Base-by-base conservation (phyloP, 2,113 vertebrate species). In the Origma solitaria region DNA sequence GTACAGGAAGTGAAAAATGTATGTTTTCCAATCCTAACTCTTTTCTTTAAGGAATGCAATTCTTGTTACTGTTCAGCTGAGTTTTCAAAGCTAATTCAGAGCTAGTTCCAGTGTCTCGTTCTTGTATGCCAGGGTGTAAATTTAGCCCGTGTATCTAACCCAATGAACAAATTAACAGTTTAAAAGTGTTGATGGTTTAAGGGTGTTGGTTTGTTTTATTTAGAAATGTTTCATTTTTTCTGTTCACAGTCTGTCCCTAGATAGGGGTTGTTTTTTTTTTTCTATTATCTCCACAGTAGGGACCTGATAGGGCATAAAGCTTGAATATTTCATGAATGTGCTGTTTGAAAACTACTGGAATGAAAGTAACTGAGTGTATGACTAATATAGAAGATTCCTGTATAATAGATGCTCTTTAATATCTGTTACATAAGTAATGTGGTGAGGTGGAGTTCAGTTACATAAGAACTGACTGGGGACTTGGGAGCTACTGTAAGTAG, bases 351-450 rank as follows among this genome's bases (percentile, higher is more conserved):
- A 22, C 33, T 62, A 17, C 30, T 53, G 82, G 30, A 70, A 88
- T 77, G 71, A 57, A 94, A 94, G 85, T 82, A 69, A 61, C 54
- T 42, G 40, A 15, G n/a, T 86, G 40, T 77, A 38, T 95, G 92
- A 90, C 50, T 95, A 90, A 90, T 21, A 38, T 0, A 73, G 75
- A 88, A 94, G 45, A 50, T 28, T 90, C 31, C 54, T 70, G 68
- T 86, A 44, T 86, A 93, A 93, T 80, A 88, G 88, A 80, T 3
- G 35, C 33, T 81, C n/a, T 47, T 94, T 93, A 92, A 82, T 95
- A 37, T 2, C 3, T 4, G 72, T 94, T 95, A 95, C 69, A 68
- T 94, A 94, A 96, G 86, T 73, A 76, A 37, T 65, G 69, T 15
- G 38, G 38, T 72, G 68, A 83, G 75, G 86, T 92, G 86, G 90